Evolutionary conservation across 2,888 invertebrate species (phyloP), one percentile per base, ranked within the genome.

Genomic region (Plagodis dolabraria): DNA sequence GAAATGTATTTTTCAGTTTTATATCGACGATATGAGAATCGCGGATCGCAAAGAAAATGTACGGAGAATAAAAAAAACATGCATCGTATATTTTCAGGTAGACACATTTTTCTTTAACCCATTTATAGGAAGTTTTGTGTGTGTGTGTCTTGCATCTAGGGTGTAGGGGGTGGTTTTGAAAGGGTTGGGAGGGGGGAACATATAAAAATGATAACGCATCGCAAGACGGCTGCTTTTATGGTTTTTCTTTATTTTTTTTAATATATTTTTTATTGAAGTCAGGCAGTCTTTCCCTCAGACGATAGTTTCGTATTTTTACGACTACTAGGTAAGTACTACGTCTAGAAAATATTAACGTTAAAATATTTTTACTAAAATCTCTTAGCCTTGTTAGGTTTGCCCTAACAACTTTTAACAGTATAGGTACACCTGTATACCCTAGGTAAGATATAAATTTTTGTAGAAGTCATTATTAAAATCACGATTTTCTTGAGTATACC

Each of bases 201-300:
- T 92, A 92, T 92, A 92, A 92, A 92, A 92, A 92, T 92, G 92
- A 92, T 92, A 92, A 92, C 92, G 91, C 92, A 92, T 92, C 89
- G 90, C 91, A 89, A 92, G 92, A 92, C 92, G 92, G 90, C 89
- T 78, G 91, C 92, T 92, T 92, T 92, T 92, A 92, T 91, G 87
- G 90, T 86, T 89, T 91, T 90, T 85, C 84, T 92, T 90, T 89
- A 88, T 89, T 92, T 92, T 92, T 92, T 91, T 88, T 88, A 88
- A 87, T 86, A 85, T 86, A 85, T 89, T 22, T 89, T 86, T 83
- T 91, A 89, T 87, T 87, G 86, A 86, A 85, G 85, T 56, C 7
- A 53, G 33, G 44, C 46, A 38, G 75, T 77, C 76, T 61, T 68
- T 64, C 61, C 59, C 52, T 58, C 57, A 66, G 68, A 68, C 65